Conservation (phyloP, 1,140 invertebrate genomes). For the Microvelia longipes region DNA sequence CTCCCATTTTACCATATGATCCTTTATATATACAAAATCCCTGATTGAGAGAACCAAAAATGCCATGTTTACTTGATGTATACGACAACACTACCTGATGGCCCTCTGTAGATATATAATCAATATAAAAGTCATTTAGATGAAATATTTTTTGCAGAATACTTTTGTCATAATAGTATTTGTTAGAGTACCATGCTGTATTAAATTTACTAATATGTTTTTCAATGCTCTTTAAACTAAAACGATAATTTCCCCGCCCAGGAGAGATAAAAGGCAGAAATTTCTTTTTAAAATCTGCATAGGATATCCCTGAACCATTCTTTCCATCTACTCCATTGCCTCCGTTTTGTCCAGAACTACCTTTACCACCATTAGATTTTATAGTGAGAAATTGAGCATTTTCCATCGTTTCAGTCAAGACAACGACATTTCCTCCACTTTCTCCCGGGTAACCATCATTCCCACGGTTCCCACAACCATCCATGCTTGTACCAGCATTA, state of each 20-base stretch:
- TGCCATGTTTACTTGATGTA: too few species aligned
- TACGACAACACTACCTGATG: too few species aligned
- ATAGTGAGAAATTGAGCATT: constrained; percentile 15
- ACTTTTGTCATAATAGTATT: too few species aligned
- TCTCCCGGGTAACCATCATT: constrained; percentile 15
- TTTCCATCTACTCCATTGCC: constrained; percentile 12
- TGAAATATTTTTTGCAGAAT: too few species aligned
- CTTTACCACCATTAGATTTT: constrained; percentile 17
- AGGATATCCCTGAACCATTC: background rate
- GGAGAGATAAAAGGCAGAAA: too few species aligned
- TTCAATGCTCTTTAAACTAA: background rate
- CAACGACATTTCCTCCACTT: constrained; percentile 19
- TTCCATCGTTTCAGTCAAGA: constrained; percentile 11
- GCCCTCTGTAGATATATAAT: too few species aligned
- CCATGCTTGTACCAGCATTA: constrained; percentile 9
- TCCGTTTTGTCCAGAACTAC: constrained; percentile 16
- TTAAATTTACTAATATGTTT: too few species aligned
- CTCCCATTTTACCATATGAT: constrained; percentile 10
- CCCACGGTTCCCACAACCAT: constrained; percentile 12
- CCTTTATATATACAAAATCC: constrained; percentile 9
- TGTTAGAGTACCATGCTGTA: too few species aligned
- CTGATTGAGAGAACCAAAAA: too few species aligned
- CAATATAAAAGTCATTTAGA: too few species aligned
- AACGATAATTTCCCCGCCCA: background rate
- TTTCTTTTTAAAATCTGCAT: background rate